Percentiles rank a stretch among this genome's conserved stretches.
phyloP scores from a whole-genome alignment of 2,113 vertebrate genomes.

The Atrichornis clamosus region DNA sequence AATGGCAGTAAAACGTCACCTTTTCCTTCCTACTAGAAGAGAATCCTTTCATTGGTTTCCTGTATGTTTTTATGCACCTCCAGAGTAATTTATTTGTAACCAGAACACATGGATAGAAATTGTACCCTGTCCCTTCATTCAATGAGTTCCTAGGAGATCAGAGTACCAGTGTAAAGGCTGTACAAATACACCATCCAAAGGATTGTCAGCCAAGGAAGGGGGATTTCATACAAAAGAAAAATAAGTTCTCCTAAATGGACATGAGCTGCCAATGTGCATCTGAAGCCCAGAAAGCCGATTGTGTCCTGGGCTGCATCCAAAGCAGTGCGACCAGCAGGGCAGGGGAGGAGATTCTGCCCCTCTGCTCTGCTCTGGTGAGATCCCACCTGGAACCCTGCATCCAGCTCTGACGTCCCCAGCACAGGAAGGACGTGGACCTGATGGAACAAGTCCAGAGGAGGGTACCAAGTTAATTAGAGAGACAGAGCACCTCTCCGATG shows the following conservation, averaged over 20 bases:
- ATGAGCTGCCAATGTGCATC: background rate
- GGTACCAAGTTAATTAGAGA: background rate
- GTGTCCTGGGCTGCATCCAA: background rate
- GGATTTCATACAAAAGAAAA: background rate
- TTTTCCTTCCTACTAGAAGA: background rate
- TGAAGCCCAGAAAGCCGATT: background rate
- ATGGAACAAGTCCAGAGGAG: background rate
- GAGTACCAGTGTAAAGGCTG: background rate
- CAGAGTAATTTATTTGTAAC: background rate
- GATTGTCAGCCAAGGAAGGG: background rate
- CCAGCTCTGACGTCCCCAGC: background rate
- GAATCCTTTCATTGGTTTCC: background rate
- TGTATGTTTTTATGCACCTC: background rate
- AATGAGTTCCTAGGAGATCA: background rate
- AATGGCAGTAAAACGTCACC: background rate
- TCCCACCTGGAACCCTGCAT: background rate
- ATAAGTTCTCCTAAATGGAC: background rate
- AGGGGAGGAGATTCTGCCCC: background rate
- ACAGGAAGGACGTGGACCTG: background rate
- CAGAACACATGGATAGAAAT: background rate
- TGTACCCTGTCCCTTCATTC: background rate
- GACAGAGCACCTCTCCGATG: background rate
- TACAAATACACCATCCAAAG: background rate
- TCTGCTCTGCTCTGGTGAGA: background rate
- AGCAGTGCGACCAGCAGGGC: fast-evolving